A percentile compares a stretch with the other conserved stretches of the same genome.
Evolutionary conservation across 2,797 vertebrate genomes (phyloP).

Genomic region (Sphaeramia orbicularis): DNA sequence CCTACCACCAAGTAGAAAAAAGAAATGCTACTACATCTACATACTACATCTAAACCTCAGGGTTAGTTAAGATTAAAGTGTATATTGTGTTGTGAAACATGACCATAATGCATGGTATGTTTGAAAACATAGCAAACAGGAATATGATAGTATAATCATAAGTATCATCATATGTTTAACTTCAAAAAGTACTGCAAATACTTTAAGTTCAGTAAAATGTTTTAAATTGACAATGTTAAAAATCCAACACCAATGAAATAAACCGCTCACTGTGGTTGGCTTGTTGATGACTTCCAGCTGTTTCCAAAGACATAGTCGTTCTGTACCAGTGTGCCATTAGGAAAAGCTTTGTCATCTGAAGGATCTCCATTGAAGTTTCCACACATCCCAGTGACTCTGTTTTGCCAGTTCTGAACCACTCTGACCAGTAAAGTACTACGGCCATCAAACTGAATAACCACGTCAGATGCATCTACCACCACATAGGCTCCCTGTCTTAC

Average conservation of each 20-base stretch:
- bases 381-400: slow-evolving; percentile 70
- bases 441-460: slow-evolving; percentile 61
- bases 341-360: slow-evolving; percentile 71
- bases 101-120: too few species aligned
- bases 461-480: slow-evolving; percentile 19
- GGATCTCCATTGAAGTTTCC: slow-evolving; percentile 76
- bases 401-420: slow-evolving; percentile 35
- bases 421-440: slow-evolving; percentile 63
- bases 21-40: too few species aligned
- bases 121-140: too few species aligned
- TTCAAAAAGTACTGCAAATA: too few species aligned
- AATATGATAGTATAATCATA: too few species aligned
- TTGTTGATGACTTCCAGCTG: slow-evolving; percentile 72
- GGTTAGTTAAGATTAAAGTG: too few species aligned
- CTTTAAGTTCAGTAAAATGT: not conserved
- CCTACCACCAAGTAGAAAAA: too few species aligned
- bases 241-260: not conserved
- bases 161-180: too few species aligned
- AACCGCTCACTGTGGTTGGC: slow-evolving; percentile 65
- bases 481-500: slow-evolving; percentile 41
- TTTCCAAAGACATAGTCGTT: slow-evolving; percentile 73
- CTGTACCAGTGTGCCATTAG: slow-evolving; percentile 50
- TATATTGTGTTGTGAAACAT: too few species aligned
- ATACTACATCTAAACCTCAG: too few species aligned
- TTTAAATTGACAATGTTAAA: not conserved